Base-by-base conservation (phyloP, 2,113 vertebrate species). In the Maccullochella peelii region DNA sequence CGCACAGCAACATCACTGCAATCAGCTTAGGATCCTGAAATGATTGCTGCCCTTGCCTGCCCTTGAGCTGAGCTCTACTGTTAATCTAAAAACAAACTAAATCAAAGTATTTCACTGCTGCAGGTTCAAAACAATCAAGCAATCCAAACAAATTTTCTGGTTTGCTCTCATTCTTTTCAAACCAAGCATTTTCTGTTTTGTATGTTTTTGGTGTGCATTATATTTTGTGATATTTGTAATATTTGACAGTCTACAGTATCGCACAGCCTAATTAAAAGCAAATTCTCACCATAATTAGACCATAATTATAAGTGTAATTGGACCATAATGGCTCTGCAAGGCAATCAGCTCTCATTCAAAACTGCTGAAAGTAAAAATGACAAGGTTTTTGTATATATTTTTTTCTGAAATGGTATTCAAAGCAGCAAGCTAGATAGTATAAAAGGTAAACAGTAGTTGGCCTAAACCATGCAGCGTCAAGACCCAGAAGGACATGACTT, bases 11-110 rank as follows among this genome's bases (percentile, higher is more conserved):
- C 85, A 73, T 86, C 61, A 44, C 63, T 71, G 62, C 85, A 82
- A 87, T 83, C 62, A 84, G 55, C 74, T 86, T 79, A 86, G 73
- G n/a, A 25, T 50, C 59, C 80, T 83, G 73, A 86, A 84, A 61
- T 77, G 81, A 86, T 84, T 91, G 79, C 57, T 80, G 68, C 80
- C 79, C 72, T 74, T 72, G 23, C 3, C 27, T 65, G 59, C 65
- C 79, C 68, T 70, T 88, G 57, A 74, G 68, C n/a, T 36, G 33
- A 77, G 58, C 57, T 25, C 79, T 25, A 3, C 50, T 40, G 67
- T 80, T 86, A 63, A 88, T 86, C 59, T 71, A n/a, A 78, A 88
- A 77, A 80, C 72, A 78, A 77, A 73, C 25, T 63, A 15, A 58
- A 80, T 78, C 68, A 36, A 38, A 7, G 14, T 58, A 49, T 61